These are phyloP conservation scores for Ancistrus triradiatus DNA, from an alignment of 2,113 vertebrate species.

Conservation along the genomic window DNA sequence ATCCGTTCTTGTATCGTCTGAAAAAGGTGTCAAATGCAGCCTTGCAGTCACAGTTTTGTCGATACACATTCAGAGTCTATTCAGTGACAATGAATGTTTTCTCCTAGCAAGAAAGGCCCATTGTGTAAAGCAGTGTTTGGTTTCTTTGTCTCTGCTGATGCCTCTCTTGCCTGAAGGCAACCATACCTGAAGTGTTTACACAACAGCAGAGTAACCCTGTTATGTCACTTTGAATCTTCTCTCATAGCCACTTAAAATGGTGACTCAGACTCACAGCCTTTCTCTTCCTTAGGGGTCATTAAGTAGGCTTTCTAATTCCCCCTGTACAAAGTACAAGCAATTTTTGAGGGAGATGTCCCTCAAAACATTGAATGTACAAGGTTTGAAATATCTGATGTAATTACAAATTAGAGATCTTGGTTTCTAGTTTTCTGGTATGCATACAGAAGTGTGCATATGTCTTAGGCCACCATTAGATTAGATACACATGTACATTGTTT, in stretches of 20 bases:
- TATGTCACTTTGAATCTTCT: constrained; percentile 14
- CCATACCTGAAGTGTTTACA: constrained; percentile 30
- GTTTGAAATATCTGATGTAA: no score
- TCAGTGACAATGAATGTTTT: constrained; percentile 7
- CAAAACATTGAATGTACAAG: no score
- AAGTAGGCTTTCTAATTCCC: no score
- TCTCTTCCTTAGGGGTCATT: background rate
- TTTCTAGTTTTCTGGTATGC: no score
- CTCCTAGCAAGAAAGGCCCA: background rate
- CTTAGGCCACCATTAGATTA: no score
- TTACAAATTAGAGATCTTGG: no score
- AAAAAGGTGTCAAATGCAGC: background rate
- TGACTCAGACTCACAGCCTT: background rate
- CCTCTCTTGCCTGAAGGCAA: constrained; percentile 8
- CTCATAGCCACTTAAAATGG: constrained; percentile 13
- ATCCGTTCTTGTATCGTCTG: no score
- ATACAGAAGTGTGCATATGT: no score
- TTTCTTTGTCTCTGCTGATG: constrained; percentile 12
- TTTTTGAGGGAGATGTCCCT: no score
- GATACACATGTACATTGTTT: no score
- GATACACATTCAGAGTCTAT: constrained; percentile 5
- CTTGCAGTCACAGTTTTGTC: background rate
- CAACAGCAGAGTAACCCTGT: constrained; percentile 24
- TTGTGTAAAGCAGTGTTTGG: no score
- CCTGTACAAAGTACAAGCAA: no score